A percentile compares a stretch with the other conserved stretches of the same genome.
Evolutionary conservation across 2,113 vertebrate species (phyloP).

Genomic region (Thinocorus orbignyianus): DNA sequence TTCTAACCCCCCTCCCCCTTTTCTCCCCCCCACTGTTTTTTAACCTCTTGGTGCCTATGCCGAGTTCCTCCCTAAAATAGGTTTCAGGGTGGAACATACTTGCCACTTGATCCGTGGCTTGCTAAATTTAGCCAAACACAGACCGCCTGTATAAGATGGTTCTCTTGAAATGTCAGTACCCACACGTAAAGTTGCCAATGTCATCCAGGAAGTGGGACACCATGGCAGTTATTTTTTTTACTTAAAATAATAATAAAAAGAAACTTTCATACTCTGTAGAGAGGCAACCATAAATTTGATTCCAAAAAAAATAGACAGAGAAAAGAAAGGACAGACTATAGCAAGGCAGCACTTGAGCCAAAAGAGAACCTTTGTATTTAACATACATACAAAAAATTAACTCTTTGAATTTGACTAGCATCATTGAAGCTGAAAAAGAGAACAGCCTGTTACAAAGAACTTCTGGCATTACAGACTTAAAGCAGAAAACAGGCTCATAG

Average conservation of each 20-base stretch:
- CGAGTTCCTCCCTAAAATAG: conserved; percentile 49
- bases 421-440: not conserved
- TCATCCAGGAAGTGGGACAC: conserved; percentile 65
- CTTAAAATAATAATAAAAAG: conserved; percentile 66
- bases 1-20: not conserved
- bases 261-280: conserved; percentile 14
- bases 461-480: not conserved
- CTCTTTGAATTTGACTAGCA: not conserved
- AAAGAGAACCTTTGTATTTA: not conserved
- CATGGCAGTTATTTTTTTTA: conserved; percentile 15
- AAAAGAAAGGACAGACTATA: not conserved
- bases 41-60: conserved; percentile 57
- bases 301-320: not conserved
- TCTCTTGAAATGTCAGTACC: conserved; percentile 57
- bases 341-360: not conserved
- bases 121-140: conserved; percentile 62
- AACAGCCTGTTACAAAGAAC: not conserved
- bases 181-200: conserved; percentile 40
- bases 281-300: conserved; percentile 41
- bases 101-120: conserved; percentile 53
- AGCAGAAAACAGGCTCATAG: not conserved
- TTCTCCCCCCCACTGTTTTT: conserved; percentile 30
- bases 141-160: conserved; percentile 28
- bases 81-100: conserved; percentile 56
- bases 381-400: not conserved